phyloP scores from a whole-genome alignment of 2,797 vertebrate species.

The Chrosomus eos region DNA sequence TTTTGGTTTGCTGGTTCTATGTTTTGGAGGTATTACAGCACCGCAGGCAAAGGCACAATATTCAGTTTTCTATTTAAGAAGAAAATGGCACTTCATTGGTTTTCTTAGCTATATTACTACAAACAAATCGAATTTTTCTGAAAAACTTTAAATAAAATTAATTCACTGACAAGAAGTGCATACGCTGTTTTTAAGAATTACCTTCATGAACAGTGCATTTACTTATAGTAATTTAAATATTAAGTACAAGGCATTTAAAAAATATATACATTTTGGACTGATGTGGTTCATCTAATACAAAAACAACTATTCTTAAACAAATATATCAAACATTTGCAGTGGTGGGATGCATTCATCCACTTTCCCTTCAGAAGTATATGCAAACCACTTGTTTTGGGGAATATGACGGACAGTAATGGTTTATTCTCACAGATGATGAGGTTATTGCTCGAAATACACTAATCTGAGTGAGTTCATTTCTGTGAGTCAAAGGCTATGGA shows the following conservation, averaged over 20 bases:
- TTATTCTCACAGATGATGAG: conserved; percentile 22
- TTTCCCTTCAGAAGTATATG: conserved; percentile 12
- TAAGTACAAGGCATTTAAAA: not conserved
- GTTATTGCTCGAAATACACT: conserved; percentile 31
- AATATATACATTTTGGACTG: not conserved
- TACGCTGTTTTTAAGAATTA: conserved; percentile 29
- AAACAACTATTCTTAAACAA: not conserved
- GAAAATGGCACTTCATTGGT: conserved; percentile 34
- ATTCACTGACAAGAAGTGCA: conserved; percentile 48
- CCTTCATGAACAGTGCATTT: conserved; percentile 51
- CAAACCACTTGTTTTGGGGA: conserved; percentile 7
- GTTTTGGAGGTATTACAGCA: conserved; percentile 17
- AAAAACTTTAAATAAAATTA: conserved; percentile 38
- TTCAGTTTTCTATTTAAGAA: conserved; percentile 26
- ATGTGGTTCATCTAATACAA: not conserved
- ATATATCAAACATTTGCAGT: conserved; percentile 9
- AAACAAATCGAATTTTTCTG: conserved; percentile 32
- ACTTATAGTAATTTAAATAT: conserved; percentile 15
- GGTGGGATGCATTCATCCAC: not conserved
- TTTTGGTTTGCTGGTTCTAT: conserved; percentile 8
- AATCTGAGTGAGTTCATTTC: conserved; percentile 24
- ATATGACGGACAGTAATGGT: conserved; percentile 11
- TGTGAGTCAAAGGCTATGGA: conserved; percentile 16
- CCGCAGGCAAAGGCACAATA: conserved; percentile 50
- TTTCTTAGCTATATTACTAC: conserved; percentile 37